Percentiles rank a stretch among this genome's conserved stretches.
phyloP scores from a whole-genome alignment of 2,113 vertebrate genomes.

The Dunckerocampus dactyliophorus region DNA sequence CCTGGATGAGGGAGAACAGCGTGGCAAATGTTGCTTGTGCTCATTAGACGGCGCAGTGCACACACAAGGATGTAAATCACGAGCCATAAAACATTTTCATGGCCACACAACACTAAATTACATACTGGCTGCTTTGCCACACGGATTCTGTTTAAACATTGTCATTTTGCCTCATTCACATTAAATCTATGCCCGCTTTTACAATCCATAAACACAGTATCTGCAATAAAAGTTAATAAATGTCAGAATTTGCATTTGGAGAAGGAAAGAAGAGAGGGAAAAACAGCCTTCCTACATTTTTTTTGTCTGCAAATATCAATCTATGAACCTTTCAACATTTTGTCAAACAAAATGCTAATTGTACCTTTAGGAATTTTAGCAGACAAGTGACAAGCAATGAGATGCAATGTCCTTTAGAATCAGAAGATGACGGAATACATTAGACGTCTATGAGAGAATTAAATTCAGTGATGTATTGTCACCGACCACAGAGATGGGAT shows the following conservation, averaged over 20 bases:
- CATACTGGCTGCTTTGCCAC: conserved; percentile 93
- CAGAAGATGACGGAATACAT: conserved; percentile 90
- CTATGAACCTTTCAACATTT: conserved; percentile 99
- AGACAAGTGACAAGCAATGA: conserved; percentile 99
- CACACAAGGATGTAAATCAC: conserved; percentile 90
- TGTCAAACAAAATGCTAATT: conserved; percentile 99
- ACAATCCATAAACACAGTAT: conserved; percentile 99
- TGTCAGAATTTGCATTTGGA: conserved; percentile 99
- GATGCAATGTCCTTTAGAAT: conserved; percentile 98
- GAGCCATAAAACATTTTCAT: conserved; percentile 98
- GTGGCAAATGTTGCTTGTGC: conserved; percentile 90
- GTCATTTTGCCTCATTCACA: conserved; percentile 98
- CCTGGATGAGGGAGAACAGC: conserved; percentile 83
- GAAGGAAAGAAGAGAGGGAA: conserved; percentile 18
- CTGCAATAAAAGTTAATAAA: conserved; percentile 99
- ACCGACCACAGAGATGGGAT: not conserved
- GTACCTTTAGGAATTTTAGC: conserved; percentile 99
- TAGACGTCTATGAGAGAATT: conserved; percentile 54
- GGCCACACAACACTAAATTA: conserved; percentile 98
- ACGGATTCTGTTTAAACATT: conserved; percentile 99
- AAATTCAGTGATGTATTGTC: conserved; percentile 9
- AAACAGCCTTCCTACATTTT: conserved; percentile 89
- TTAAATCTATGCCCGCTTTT: conserved; percentile 99
- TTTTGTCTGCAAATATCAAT: conserved; percentile 94
- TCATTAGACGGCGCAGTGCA: conserved; percentile 95